These are phyloP conservation scores for Drosophila formosana DNA, from an alignment of 2,888 invertebrate genomes.

Conservation along the genomic window DNA sequence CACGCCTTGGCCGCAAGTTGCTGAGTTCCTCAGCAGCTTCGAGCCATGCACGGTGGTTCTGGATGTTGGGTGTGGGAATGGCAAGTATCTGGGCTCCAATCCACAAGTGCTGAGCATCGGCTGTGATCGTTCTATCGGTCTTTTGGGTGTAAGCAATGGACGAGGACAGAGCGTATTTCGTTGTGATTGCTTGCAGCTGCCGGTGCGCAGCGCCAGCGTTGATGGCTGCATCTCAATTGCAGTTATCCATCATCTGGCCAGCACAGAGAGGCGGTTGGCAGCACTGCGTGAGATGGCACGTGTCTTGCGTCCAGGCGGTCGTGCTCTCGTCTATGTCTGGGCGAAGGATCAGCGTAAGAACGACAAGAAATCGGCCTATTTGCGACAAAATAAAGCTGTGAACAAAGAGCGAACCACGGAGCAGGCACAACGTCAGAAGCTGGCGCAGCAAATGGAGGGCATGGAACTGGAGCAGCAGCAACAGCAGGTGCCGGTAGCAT, in stretches of 20 bases:
- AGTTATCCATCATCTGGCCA: constrained; percentile 97
- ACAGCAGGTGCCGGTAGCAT: constrained; percentile 46
- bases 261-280: constrained; percentile 90
- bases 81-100: constrained; percentile 92
- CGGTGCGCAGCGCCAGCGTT: constrained; percentile 88
- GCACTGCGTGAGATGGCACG: constrained; percentile 92
- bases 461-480: constrained; percentile 39
- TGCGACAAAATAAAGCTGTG: constrained; percentile 88
- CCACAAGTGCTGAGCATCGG: constrained; percentile 88
- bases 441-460: constrained; percentile 55
- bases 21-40: constrained; percentile 90
- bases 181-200: constrained; percentile 91
- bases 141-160: constrained; percentile 88
- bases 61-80: constrained; percentile 99
- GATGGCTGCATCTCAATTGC: constrained; percentile 97
- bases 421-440: constrained; percentile 78
- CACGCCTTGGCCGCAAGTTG: constrained; percentile 96
- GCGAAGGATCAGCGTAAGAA: constrained; percentile 93
- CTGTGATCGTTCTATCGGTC: constrained; percentile 91
- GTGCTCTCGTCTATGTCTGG: constrained; percentile 97
- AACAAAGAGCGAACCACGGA: constrained; percentile 85
- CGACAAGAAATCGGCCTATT: constrained; percentile 89
- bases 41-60: constrained; percentile 90
- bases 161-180: constrained; percentile 89
- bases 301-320: constrained; percentile 90